phyloP scores from a whole-genome alignment of 2,113 vertebrate species.

The Xenopus laevis region DNA sequence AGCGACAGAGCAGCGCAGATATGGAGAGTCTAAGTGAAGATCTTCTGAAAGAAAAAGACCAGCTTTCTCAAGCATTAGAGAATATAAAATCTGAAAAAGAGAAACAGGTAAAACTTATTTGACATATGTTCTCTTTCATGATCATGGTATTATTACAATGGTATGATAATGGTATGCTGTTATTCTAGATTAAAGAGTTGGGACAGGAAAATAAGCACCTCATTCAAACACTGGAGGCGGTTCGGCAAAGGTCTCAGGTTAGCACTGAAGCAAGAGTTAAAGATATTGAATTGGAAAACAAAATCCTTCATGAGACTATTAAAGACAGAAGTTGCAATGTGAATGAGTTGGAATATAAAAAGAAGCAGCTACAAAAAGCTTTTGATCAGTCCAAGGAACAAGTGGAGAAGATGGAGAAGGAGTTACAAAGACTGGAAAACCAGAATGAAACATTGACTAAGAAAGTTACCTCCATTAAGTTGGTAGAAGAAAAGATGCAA shows the following conservation, averaged over 20 bases:
- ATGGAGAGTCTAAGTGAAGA: slow-evolving; percentile 87
- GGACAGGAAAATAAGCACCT: slow-evolving; percentile 86
- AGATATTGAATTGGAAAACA: slow-evolving; percentile 85
- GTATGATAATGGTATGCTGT: background rate
- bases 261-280: slow-evolving; percentile 71
- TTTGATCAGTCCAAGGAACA: slow-evolving; percentile 71
- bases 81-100: slow-evolving; percentile 74
- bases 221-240: slow-evolving; percentile 71
- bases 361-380: slow-evolving; percentile 72
- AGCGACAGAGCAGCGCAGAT: slow-evolving; percentile 88
- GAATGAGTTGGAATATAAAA: slow-evolving; percentile 76
- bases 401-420: slow-evolving; percentile 69
- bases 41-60: slow-evolving; percentile 84
- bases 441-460: slow-evolving; percentile 75
- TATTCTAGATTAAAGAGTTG: slow-evolving; percentile 23
- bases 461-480: slow-evolving; percentile 70
- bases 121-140: too few species aligned
- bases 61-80: slow-evolving; percentile 71
- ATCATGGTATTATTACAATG: background rate
- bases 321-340: slow-evolving; percentile 71
- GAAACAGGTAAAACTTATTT: slow-evolving; percentile 67
- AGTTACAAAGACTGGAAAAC: slow-evolving; percentile 69
- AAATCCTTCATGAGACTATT: slow-evolving; percentile 76
- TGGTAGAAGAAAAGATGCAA: slow-evolving; percentile 68
- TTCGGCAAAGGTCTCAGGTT: slow-evolving; percentile 80